Evolutionary conservation across 2,113 vertebrate genomes (phyloP), one percentile per base, ranked within the genome.

Genomic region (Lamprologus callipterus): DNA sequence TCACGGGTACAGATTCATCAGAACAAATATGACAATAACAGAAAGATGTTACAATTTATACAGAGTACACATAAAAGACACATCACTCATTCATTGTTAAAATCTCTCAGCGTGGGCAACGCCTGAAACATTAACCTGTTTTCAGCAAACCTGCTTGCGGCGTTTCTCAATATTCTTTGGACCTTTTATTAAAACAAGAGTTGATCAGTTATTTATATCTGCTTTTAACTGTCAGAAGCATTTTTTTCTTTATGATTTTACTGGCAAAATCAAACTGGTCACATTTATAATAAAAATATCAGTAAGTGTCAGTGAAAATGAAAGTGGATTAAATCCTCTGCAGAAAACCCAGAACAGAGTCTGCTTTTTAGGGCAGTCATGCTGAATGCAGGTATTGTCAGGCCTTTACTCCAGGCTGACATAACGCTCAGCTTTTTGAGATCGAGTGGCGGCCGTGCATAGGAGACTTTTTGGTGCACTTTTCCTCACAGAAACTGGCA

Each of bases 291-390:
- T 70, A 26, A 51, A 40, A 26, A 16, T 4, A 54, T 63, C 1
- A 7, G 28, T 17, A 9, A 7, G 10, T 6, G 5, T 42, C 23
- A 33, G 16, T 14, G n/a, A 7, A 33, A 7, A 13, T 33, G 13
- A 13, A 21, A 51, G 17, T 5, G 14, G 31, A 51, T 60, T 4
- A 3, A 49, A 49, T 53, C 49, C 12, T 28, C 31, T 53, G 45
- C n/a, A 80, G 13, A 14, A 87, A 73, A 47, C 45, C 51, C 16
- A 45, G 23, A 12, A 49, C 37, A 35, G 2, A 49, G 68, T 92
- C 86, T 89, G 53, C 63, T 80, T 86, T 90, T 83, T 12, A 60
- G 42, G 78, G 51, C n/a, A 45, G 55, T 47, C 10, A 12, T 49
- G 70, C 21, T 37, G 23, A 65, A n/a, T 19, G 8, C 17, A 23